Conservation (phyloP, 2,797 vertebrate genomes). For the Acipenser transmontanus region DNA sequence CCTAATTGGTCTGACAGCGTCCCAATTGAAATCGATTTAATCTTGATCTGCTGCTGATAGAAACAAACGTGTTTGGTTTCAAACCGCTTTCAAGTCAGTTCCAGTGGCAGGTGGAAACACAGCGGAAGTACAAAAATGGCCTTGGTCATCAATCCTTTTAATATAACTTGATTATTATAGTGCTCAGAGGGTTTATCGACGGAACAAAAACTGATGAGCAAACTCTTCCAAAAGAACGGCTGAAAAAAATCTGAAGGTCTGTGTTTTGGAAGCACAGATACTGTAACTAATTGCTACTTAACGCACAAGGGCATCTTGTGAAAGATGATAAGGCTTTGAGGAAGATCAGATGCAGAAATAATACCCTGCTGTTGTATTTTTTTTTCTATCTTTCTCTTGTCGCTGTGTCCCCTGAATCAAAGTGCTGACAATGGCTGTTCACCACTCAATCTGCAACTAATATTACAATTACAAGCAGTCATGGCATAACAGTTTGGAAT, state of each 20-base stretch:
- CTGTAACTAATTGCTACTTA: constrained; percentile 60
- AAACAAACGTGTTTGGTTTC: too few relatives aligned
- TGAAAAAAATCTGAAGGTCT: neutral
- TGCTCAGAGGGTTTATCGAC: neutral
- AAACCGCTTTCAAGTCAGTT: too few relatives aligned
- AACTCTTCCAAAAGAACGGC: neutral
- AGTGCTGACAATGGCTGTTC: constrained; percentile 47
- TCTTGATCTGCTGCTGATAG: too few relatives aligned
- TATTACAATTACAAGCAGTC: constrained; percentile 68
- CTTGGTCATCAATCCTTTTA: too few relatives aligned
- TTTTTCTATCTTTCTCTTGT: neutral
- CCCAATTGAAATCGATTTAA: too few relatives aligned
- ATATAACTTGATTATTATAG: too few relatives aligned
- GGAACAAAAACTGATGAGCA: neutral
- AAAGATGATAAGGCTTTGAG: constrained; percentile 25
- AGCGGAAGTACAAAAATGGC: too few relatives aligned
- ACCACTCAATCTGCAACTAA: constrained; percentile 65
- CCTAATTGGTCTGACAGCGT: too few relatives aligned
- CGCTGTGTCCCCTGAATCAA: constrained; percentile 43
- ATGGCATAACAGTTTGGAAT: constrained; percentile 55
- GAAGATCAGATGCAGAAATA: neutral
- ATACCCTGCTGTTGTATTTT: neutral
- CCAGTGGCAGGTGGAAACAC: too few relatives aligned
- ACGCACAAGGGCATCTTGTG: constrained; percentile 58
- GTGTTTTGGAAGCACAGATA: constrained; percentile 1